These are phyloP conservation scores for Mesoclemmys tuberculata DNA, from an alignment of 2,113 vertebrate species.

Conservation along the genomic window DNA sequence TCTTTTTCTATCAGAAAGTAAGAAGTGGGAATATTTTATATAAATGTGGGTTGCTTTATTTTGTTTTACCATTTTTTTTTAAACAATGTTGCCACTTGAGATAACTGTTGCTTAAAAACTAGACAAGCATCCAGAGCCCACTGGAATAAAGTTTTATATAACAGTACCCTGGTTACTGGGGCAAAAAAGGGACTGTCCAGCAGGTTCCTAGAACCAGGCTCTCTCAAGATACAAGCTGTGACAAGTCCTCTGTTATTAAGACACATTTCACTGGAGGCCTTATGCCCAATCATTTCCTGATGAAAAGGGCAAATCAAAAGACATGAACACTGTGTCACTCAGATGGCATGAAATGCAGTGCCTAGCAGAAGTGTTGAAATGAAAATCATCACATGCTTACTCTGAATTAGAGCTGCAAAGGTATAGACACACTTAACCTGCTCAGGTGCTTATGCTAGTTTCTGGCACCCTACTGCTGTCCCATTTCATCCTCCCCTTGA, in stretches of 20 bases:
- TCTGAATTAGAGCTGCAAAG: background rate
- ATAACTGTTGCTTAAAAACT: background rate
- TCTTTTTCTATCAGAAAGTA: conserved; percentile 18
- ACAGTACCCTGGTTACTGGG: conserved; percentile 12
- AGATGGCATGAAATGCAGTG: conserved; percentile 5
- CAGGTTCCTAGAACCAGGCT: conserved; percentile 18
- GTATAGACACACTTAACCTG: background rate
- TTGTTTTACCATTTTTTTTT: background rate
- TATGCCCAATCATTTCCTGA: conserved; percentile 50
- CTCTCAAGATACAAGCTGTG: conserved; percentile 20
- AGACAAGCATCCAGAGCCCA: background rate
- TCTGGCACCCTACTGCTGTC: background rate
- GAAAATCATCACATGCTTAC: background rate
- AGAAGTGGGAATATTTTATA: conserved; percentile 19
- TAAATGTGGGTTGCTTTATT: conserved; percentile 38
- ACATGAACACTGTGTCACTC: background rate
- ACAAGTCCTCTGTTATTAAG: background rate
- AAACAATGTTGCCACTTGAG: background rate
- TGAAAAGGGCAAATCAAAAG: background rate
- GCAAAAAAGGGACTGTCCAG: background rate
- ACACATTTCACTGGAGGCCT: conserved; percentile 18
- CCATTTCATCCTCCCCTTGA: background rate
- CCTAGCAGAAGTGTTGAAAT: conserved; percentile 20
- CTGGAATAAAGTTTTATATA: background rate
- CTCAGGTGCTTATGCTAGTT: background rate